A percentile compares a stretch with the other conserved stretches of the same genome.
Evolutionary conservation across 2,113 vertebrate species (phyloP).

Genomic region (Chiloscyllium plagiosum): DNA sequence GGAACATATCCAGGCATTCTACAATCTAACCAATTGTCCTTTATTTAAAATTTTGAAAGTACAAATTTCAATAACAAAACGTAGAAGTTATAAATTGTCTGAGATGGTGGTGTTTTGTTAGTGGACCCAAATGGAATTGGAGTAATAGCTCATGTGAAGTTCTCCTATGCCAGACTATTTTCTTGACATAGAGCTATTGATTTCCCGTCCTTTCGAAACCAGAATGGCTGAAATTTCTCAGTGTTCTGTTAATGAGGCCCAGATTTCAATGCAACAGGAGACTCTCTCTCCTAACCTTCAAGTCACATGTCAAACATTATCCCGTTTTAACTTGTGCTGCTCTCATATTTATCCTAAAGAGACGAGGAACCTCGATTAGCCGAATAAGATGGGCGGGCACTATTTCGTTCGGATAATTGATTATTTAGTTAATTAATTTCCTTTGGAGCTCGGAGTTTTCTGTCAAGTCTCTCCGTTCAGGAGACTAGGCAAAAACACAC

Average conservation of each 20-base stretch:
- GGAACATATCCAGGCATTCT: background rate
- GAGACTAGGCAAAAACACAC: too few relatives aligned
- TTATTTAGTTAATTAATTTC: too few relatives aligned
- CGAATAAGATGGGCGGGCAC: too few relatives aligned
- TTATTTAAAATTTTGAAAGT: background rate
- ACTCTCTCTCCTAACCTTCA: background rate
- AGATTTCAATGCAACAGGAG: background rate
- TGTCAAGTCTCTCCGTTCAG: too few relatives aligned
- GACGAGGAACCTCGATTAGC: too few relatives aligned
- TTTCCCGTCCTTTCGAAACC: background rate
- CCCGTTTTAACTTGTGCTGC: background rate
- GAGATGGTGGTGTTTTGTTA: background rate
- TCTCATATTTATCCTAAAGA: background rate
- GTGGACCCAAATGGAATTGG: background rate
- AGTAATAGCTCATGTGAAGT: background rate
- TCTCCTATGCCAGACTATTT: background rate
- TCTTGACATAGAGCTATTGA: background rate
- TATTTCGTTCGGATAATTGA: too few relatives aligned
- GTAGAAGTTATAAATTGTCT: background rate
- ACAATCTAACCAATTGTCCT: background rate
- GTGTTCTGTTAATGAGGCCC: background rate
- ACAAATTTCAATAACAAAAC: background rate
- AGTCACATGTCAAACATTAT: background rate
- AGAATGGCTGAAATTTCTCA: background rate
- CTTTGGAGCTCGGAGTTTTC: too few relatives aligned